Conservation (phyloP, 2,113 vertebrate species). For the Syrrhaptes paradoxus region DNA sequence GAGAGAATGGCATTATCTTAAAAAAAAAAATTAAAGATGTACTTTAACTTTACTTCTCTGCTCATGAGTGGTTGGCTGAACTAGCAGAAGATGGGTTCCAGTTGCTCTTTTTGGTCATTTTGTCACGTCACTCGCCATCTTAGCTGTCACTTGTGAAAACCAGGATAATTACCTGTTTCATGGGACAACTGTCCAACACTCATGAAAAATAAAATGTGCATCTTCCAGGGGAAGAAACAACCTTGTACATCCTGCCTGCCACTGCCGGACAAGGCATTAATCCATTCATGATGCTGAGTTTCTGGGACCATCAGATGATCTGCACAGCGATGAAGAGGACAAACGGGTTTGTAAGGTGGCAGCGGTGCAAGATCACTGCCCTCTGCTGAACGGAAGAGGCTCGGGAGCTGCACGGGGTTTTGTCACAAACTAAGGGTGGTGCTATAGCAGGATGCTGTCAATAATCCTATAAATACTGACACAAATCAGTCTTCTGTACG, state of each 20-base stretch:
- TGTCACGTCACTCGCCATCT: not conserved
- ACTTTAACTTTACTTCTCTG: not conserved
- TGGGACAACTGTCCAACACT: not conserved
- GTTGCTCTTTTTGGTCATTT: not conserved
- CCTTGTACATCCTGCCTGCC: not conserved
- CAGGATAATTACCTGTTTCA: not conserved
- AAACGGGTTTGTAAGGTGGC: not conserved
- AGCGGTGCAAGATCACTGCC: not conserved
- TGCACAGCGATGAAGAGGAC: not conserved
- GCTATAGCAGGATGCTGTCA: not conserved
- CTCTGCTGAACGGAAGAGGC: constrained; percentile 27
- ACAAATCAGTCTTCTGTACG: not conserved
- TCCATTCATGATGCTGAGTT: accelerated
- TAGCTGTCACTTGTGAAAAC: not conserved
- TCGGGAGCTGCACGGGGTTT: not conserved
- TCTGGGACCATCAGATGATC: not conserved
- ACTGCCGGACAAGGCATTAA: not conserved
- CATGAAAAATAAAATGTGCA: not conserved
- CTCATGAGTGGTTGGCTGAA: not conserved
- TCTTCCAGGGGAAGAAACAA: not conserved
- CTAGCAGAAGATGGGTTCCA: not conserved
- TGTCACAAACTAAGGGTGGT: not conserved
- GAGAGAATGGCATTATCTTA: not conserved
- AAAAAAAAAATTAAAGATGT: not conserved
- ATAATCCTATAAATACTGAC: not conserved